Percentiles rank a stretch among this genome's conserved stretches.
These are phyloP conservation scores for Meloe dianella DNA, from an alignment of 2,888 invertebrate genomes.

Conservation along the genomic window DNA sequence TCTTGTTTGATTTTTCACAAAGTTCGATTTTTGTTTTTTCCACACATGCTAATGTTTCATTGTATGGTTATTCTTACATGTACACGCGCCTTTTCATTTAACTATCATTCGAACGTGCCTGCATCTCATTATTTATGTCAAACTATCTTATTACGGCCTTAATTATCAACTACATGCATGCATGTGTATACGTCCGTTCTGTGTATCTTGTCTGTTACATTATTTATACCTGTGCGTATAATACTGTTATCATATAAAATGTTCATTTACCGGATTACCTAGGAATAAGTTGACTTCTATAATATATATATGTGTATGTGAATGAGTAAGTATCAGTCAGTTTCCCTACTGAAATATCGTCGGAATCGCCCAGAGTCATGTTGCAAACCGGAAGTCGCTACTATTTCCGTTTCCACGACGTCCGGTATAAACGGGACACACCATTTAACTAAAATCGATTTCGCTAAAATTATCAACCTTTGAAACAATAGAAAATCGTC, in stretches of 20 bases:
- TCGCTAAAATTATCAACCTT: constrained; percentile 50
- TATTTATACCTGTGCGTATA: not conserved
- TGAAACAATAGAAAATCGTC: constrained; percentile 50
- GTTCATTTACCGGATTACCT: not conserved
- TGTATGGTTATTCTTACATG: constrained; percentile 42
- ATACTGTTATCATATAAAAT: not conserved
- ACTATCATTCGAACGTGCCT: constrained; percentile 34
- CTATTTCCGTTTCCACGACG: constrained; percentile 52
- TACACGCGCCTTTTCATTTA: constrained; percentile 41
- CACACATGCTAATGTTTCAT: constrained; percentile 33
- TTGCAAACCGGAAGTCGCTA: constrained; percentile 49
- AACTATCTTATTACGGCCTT: constrained; percentile 34
- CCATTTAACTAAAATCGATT: constrained; percentile 53
- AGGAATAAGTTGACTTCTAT: not conserved
- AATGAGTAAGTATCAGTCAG: not conserved
- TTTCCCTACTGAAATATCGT: constrained; percentile 31
- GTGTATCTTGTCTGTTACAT: not conserved
- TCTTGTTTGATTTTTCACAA: constrained; percentile 19
- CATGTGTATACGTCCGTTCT: not conserved
- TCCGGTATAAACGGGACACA: constrained; percentile 44
- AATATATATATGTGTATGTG: not conserved
- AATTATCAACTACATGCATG: constrained; percentile 22
- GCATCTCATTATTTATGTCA: constrained; percentile 42
- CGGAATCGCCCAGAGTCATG: constrained; percentile 37
- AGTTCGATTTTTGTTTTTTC: constrained; percentile 12